Conservation (phyloP, 2,797 vertebrate species). For the Acanthurus lineatus region DNA sequence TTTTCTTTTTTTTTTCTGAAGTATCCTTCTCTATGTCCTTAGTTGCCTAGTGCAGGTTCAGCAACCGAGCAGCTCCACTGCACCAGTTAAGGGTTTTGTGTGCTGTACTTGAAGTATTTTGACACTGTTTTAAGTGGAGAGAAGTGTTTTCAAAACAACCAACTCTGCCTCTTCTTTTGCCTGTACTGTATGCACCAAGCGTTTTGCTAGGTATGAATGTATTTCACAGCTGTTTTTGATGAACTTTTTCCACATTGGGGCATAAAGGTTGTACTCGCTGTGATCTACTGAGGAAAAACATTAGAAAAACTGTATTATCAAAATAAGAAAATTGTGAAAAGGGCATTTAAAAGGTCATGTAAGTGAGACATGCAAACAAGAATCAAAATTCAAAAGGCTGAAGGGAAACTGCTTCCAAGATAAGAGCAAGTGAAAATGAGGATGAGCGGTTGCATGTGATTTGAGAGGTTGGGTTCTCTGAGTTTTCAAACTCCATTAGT, state of each 20-base stretch:
- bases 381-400: not conserved
- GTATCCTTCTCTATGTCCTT: not conserved
- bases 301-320: not conserved
- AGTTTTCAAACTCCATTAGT: not conserved
- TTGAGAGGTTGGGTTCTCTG: not conserved
- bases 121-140: not conserved
- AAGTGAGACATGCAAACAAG: not conserved
- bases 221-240: not conserved
- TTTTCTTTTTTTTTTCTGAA: not conserved
- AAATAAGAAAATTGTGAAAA: not conserved
- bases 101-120: not conserved
- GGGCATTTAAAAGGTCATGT: not conserved
- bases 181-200: not conserved
- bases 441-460: not conserved
- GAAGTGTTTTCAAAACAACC: not conserved
- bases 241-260: not conserved
- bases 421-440: not conserved
- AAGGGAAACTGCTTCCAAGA: not conserved
- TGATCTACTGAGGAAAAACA: not conserved
- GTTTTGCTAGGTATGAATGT: not conserved
- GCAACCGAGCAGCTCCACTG: not conserved
- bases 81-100: not conserved
- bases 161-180: not conserved
- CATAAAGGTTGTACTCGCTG: not conserved
- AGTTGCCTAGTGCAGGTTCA: not conserved